phyloP scores from a whole-genome alignment of 2,113 vertebrate genomes.

The Paradoxurus hermaphroditus region DNA sequence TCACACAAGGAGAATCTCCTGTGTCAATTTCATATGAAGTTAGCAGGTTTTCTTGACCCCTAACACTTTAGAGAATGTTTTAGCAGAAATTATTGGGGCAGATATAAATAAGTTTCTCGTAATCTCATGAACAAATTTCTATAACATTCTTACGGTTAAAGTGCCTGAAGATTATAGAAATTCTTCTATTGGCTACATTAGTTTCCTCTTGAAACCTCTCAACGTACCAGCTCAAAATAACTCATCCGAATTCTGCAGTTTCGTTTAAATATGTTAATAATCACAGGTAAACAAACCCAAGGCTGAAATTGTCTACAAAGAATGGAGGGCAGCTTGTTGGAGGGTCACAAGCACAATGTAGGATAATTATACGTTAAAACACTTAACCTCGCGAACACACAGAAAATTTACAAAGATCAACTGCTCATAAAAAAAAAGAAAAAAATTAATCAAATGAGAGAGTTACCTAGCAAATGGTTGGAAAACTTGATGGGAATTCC shows the following conservation, averaged over 20 bases:
- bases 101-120: constrained; percentile 39
- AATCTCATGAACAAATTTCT: constrained; percentile 51
- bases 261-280: constrained; percentile 74
- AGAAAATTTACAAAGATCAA: constrained; percentile 73
- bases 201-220: constrained; percentile 67
- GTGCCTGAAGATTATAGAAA: constrained; percentile 68
- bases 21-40: not conserved
- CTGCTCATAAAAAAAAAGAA: constrained; percentile 56
- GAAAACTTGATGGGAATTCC: constrained; percentile 74
- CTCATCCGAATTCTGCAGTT: constrained; percentile 55
- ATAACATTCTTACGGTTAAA: constrained; percentile 45
- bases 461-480: constrained; percentile 63
- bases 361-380: constrained; percentile 71
- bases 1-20: not conserved
- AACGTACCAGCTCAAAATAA: constrained; percentile 67
- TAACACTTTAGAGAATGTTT: constrained; percentile 12
- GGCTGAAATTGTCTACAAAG: constrained; percentile 69
- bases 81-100: not conserved
- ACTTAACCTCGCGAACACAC: constrained; percentile 66
- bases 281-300: constrained; percentile 72
- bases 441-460: constrained; percentile 67
- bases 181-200: constrained; percentile 62
- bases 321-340: constrained; percentile 61
- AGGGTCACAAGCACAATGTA: constrained; percentile 66
- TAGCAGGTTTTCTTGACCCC: not conserved